phyloP scores from a whole-genome alignment of 2,113 vertebrate genomes.

The Oostethus manadensis region DNA sequence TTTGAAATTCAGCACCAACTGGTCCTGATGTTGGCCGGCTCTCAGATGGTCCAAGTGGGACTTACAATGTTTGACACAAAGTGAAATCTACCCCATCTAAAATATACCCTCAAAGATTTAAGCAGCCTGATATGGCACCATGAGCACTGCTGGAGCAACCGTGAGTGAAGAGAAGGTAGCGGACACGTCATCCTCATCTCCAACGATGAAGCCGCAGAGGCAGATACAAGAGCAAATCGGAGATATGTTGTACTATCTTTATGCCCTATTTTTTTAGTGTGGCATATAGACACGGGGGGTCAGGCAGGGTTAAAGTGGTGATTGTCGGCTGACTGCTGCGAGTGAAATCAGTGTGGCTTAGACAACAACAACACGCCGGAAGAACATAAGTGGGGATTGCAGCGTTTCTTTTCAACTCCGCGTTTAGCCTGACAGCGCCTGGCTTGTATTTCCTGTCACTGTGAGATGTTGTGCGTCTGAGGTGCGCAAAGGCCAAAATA shows the following conservation, averaged over 20 bases:
- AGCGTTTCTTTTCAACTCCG: conserved; percentile 9
- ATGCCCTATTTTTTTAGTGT: conserved; percentile 6
- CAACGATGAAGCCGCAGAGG: too few relatives aligned
- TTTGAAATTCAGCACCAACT: too few relatives aligned
- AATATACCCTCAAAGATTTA: conserved; percentile 46
- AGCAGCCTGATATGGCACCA: conserved; percentile 28
- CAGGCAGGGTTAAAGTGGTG: conserved; percentile 41
- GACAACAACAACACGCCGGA: conserved; percentile 10
- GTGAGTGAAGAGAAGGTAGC: conserved; percentile 5
- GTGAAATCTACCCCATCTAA: background rate
- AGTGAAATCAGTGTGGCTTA: conserved; percentile 31
- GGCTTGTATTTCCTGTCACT: background rate
- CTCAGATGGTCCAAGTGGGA: too few relatives aligned
- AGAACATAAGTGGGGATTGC: conserved; percentile 11
- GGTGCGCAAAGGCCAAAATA: background rate
- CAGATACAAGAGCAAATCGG: too few relatives aligned
- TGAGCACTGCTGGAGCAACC: background rate
- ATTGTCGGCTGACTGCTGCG: conserved; percentile 42
- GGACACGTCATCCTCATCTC: background rate
- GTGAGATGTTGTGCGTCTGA: background rate
- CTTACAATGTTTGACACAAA: conserved; percentile 1
- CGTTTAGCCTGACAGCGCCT: conserved; percentile 9
- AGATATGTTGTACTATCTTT: background rate
- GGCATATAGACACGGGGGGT: conserved; percentile 18
- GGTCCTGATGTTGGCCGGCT: too few relatives aligned